phyloP scores from a whole-genome alignment of 2,797 vertebrate genomes.

The Danio kyathit region DNA sequence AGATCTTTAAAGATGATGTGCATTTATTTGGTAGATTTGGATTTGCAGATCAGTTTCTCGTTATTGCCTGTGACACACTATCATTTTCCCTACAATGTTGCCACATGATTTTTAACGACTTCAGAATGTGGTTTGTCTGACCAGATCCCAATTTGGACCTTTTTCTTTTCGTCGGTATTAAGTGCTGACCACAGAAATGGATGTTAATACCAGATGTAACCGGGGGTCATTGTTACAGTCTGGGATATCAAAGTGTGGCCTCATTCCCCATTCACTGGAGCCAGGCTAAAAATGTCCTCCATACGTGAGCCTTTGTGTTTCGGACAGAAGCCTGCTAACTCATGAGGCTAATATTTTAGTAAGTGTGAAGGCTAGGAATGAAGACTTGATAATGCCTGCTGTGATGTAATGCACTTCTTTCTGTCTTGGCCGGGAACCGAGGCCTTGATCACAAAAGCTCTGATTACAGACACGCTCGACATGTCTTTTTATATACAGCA shows the following conservation, averaged over 20 bases:
- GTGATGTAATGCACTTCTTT: constrained; percentile 74
- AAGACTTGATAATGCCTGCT: constrained; percentile 71
- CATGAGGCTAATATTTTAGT: constrained; percentile 73
- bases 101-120: constrained; percentile 3
- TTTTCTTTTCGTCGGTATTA: background rate
- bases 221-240: constrained; percentile 1
- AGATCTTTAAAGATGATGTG: background rate
- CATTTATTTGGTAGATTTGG: background rate
- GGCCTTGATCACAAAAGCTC: constrained; percentile 65
- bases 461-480: constrained; percentile 72
- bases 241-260: constrained; percentile 37
- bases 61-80: background rate
- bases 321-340: constrained; percentile 57
- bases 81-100: background rate
- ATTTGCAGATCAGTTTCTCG: background rate
- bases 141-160: constrained; percentile 4
- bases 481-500: constrained; percentile 60
- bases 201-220: constrained; percentile 30
- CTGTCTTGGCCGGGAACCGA: constrained; percentile 61
- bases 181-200: constrained; percentile 8
- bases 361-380: constrained; percentile 73
- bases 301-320: constrained; percentile 64
- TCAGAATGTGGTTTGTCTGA: background rate
- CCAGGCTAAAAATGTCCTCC: constrained; percentile 58
- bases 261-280: constrained; percentile 43